phyloP scores from a whole-genome alignment of 64 coral and sea anemone genomes.

The Porites australiensis region DNA sequence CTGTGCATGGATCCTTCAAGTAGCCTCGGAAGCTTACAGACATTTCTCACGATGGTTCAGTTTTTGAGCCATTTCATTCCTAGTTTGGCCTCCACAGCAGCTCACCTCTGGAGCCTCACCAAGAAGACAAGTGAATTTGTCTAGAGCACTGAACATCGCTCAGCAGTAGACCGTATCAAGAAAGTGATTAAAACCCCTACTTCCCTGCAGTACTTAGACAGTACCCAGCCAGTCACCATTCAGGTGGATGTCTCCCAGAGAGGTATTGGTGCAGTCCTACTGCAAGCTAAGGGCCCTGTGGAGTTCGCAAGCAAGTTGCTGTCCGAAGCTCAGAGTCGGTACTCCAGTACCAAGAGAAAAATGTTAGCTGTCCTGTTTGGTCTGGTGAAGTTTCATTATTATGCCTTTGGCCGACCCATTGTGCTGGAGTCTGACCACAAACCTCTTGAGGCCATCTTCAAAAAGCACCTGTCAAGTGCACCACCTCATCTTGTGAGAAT shows the following conservation, averaged over 20 bases:
- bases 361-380: conserved; percentile 57
- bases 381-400: conserved; percentile 61
- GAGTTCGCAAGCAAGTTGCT: conserved; percentile 39
- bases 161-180: conserved; percentile 55
- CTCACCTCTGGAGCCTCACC: conserved; percentile 56
- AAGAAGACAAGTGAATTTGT: conserved; percentile 55
- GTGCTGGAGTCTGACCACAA: conserved; percentile 54
- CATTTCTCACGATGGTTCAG: conserved; percentile 32
- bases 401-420: conserved; percentile 49
- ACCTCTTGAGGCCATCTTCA: conserved; percentile 49
- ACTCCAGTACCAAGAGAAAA: conserved; percentile 44
- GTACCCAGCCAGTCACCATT: conserved; percentile 37
- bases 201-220: conserved; percentile 36
- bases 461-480: conserved; percentile 40
- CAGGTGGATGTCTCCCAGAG: conserved; percentile 44
- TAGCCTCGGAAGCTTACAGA: neutral
- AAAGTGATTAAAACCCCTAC: conserved; percentile 12
- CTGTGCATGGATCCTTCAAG: conserved; percentile 11
- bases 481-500: conserved; percentile 35
- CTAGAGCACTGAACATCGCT: conserved; percentile 43
- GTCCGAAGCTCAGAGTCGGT: neutral
- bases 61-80: conserved; percentile 58
- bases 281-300: conserved; percentile 36
- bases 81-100: conserved; percentile 59
- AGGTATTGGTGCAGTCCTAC: conserved; percentile 47